phyloP scores from a whole-genome alignment of 2,888 invertebrate genomes.

The Drosophila mettleri region DNA sequence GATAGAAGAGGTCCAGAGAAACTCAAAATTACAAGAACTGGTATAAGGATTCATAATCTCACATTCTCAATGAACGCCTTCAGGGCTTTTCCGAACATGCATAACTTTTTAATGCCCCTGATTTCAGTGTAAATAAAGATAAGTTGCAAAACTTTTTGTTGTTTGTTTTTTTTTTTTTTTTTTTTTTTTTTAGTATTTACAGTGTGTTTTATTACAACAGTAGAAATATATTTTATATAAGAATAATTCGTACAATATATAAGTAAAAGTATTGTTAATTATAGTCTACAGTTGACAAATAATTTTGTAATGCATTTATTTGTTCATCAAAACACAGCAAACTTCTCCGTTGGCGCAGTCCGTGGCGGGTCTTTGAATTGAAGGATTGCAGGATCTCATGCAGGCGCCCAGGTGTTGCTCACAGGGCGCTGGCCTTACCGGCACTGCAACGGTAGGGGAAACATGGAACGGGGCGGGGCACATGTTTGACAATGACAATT shows the following conservation, averaged over 20 bases:
- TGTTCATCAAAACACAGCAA: constrained; percentile 82
- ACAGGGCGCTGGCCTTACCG: constrained; percentile 82
- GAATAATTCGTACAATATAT: constrained; percentile 62
- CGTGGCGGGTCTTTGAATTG: constrained; percentile 77
- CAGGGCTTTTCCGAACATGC: too few species aligned
- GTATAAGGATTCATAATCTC: too few species aligned
- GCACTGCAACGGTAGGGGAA: constrained; percentile 70
- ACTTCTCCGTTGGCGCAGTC: constrained; percentile 81
- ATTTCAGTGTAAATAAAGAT: background rate
- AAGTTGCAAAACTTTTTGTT: background rate
- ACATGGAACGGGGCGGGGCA: constrained; percentile 7
- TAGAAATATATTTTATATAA: constrained; percentile 57
- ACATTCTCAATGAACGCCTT: too few species aligned
- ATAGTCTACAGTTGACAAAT: constrained; percentile 57
- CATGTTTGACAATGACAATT: constrained; percentile 25
- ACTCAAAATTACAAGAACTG: too few species aligned
- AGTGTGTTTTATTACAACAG: constrained; percentile 69
- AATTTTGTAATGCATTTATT: constrained; percentile 3
- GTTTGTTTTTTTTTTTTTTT: too few species aligned
- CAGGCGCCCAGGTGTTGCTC: constrained; percentile 81
- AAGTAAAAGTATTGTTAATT: constrained; percentile 69
- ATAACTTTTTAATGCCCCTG: too few species aligned
- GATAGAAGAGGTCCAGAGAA: too few species aligned
- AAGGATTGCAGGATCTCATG: constrained; percentile 73
- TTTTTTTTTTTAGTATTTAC: constrained; percentile 61